Percentiles rank a stretch among this genome's conserved stretches.
These are phyloP conservation scores for Thunnus maccoyii DNA, from an alignment of 2,113 vertebrate genomes.

Conservation along the genomic window DNA sequence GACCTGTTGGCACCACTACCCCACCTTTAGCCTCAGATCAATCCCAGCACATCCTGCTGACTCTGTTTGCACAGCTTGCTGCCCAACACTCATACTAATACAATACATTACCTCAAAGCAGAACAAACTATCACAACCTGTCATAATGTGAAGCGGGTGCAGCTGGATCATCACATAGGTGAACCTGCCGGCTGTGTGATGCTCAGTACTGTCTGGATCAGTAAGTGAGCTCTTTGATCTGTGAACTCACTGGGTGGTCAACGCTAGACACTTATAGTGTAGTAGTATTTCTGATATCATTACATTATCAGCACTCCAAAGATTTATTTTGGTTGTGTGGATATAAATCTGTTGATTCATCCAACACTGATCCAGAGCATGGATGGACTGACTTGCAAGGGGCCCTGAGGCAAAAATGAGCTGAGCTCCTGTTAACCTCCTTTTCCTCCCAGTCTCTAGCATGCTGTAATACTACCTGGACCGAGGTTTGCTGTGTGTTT, in stretches of 20 bases:
- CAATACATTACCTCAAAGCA: constrained; percentile 68
- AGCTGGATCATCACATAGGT: constrained; percentile 43
- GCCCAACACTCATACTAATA: constrained; percentile 68
- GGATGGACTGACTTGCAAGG: neutral
- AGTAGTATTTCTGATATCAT: neutral
- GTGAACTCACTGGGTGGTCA: constrained; percentile 1
- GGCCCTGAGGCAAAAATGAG: neutral
- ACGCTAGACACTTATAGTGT: neutral
- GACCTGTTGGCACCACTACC: constrained; percentile 78
- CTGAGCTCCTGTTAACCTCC: neutral
- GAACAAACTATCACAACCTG: constrained; percentile 61
- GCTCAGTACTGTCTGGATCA: neutral
- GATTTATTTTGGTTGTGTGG: neutral
- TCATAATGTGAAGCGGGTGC: constrained; percentile 47
- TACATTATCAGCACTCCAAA: neutral
- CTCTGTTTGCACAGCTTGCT: constrained; percentile 83
- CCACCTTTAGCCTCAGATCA: constrained; percentile 75
- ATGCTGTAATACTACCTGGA: neutral
- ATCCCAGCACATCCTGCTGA: constrained; percentile 59
- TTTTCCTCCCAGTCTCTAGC: neutral
- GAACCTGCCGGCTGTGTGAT: constrained; percentile 9
- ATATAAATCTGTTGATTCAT: neutral
- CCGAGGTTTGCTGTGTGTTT: too few species aligned
- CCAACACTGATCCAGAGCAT: neutral
- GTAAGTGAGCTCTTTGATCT: constrained; percentile 2